Base-by-base conservation (phyloP, 2,113 vertebrate species). In the Lasiurus borealis region DNA sequence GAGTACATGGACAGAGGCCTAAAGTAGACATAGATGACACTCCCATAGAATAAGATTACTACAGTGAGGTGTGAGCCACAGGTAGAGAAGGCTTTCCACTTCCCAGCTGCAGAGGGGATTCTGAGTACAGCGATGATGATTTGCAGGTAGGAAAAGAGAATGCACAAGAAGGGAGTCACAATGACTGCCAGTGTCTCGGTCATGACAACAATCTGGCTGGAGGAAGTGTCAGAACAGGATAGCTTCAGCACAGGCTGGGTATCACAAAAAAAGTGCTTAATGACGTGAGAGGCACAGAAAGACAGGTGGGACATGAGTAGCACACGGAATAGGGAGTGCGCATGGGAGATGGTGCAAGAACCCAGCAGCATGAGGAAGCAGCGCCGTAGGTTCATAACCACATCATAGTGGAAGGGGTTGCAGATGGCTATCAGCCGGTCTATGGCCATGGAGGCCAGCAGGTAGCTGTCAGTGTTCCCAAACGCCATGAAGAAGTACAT, bases 1-100 rank as follows among this genome's bases (percentile, higher is more conserved):
- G 95, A 98, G 78, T 97, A 98, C 93, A 95, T 96, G 76, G 97
- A 97, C 18, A 97, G 64, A 15, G 98, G 97, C 72, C 97, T 95
- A n/a, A 98, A 98, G 1, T 98, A 98, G 2, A 97, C 97, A 64
- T 97, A 97, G 66, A 94, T 96, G 36, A 93, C 0, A 4, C 96
- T 97, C 3, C 96, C 96, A 40, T 97, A 98, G 91, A 96, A 97
- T 1, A 96, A 40, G 1, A 13, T 25, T 16, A 98, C 97, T 3
- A 93, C 52, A 0, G 92, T 96, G 68, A 98, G 95, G 84, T 97
- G 97, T 44, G 97, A 98, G 16, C 96, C 93, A 89, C 96, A 97
- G 62, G 96, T 97, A 9, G 97, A 97, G 93, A 97, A 97, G 80
- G 96, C 91, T 85, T 95, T 97, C 91, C 90, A 94, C 84, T 97